Conservation (phyloP, 2,113 vertebrate genomes). For the Muscicapa adusta region DNA sequence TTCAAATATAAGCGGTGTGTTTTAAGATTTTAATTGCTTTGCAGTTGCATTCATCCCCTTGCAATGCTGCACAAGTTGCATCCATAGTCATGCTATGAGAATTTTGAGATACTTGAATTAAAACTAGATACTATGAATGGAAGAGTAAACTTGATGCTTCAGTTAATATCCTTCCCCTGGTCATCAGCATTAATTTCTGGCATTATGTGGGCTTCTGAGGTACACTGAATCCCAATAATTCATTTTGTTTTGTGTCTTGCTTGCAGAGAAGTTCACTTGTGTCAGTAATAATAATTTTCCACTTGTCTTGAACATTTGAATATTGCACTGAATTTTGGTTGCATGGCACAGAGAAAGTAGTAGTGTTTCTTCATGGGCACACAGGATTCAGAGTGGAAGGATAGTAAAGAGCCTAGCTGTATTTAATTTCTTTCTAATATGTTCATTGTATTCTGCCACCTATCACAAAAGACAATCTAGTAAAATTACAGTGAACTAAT, state of each 20-base stretch:
- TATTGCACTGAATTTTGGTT: background rate
- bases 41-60: background rate
- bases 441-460: background rate
- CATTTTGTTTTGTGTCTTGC: background rate
- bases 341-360: background rate
- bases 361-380: background rate
- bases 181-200: background rate
- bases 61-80: background rate
- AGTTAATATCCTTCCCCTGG: background rate
- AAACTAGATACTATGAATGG: background rate
- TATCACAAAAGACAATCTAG: background rate
- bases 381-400: background rate
- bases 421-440: background rate
- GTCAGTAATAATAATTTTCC: background rate
- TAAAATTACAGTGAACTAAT: background rate
- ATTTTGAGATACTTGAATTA: background rate
- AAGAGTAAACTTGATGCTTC: background rate
- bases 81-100: background rate
- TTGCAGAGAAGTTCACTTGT: background rate
- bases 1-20: background rate
- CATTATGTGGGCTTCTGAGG: background rate
- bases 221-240: background rate
- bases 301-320: background rate
- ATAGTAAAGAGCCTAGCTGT: background rate
- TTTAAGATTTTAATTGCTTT: background rate